Conservation (phyloP, 2,113 vertebrate genomes). For the Crotalus viridis region DNA sequence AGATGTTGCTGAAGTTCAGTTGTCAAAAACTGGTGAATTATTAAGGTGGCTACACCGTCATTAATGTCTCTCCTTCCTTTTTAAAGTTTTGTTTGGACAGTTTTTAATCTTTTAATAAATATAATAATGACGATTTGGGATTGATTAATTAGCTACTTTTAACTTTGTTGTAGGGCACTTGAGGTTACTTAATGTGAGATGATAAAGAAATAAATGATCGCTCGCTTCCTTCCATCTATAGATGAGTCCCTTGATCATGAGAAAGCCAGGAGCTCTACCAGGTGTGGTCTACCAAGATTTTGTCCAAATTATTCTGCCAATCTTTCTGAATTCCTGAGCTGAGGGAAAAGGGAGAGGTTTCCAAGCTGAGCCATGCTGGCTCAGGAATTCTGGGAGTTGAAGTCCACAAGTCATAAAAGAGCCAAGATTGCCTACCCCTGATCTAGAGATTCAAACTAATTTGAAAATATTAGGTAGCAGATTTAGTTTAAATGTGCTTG, state of each 20-base stretch:
- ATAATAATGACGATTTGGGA: background rate
- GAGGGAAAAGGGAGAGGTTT: too few species aligned
- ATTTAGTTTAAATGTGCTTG: conserved; percentile 4
- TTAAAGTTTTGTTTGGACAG: background rate
- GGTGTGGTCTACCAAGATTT: background rate
- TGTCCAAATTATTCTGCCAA: background rate
- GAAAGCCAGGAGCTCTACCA: background rate
- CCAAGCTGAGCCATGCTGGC: too few species aligned
- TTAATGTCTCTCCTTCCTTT: background rate
- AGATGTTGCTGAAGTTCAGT: background rate
- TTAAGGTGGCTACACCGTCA: background rate
- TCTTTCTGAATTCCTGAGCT: too few species aligned
- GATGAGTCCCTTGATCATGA: background rate
- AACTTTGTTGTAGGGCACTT: background rate
- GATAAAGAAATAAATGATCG: background rate
- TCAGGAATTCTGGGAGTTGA: too few species aligned
- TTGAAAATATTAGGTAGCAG: background rate
- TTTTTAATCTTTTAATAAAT: background rate
- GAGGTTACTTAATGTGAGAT: background rate
- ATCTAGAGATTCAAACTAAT: background rate
- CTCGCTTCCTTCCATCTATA: background rate
- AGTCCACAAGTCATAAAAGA: too few species aligned
- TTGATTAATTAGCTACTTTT: background rate
- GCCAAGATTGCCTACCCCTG: too few species aligned
- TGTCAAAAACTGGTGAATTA: background rate